These are phyloP conservation scores for Drosophila yooni DNA, from an alignment of 2,888 invertebrate genomes.

Conservation along the genomic window DNA sequence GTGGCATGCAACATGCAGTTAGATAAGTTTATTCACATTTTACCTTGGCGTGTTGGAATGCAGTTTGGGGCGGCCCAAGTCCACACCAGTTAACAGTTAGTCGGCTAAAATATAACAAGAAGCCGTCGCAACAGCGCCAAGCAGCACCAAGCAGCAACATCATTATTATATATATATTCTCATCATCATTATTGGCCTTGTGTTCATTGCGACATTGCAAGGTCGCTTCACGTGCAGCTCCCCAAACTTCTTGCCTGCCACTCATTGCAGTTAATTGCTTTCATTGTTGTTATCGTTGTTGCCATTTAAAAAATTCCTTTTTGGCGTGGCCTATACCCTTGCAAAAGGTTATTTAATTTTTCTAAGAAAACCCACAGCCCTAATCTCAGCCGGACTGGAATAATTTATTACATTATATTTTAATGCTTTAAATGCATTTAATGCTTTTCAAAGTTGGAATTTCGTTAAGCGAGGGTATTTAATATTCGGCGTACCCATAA, in stretches of 20 bases:
- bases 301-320: slow-evolving; percentile 69
- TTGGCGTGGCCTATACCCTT: slow-evolving; percentile 38
- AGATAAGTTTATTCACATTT: slow-evolving; percentile 58
- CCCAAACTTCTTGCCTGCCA: slow-evolving; percentile 69
- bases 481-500: background rate
- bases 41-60: slow-evolving; percentile 68
- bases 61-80: slow-evolving; percentile 55
- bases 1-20: slow-evolving; percentile 78
- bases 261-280: slow-evolving; percentile 61
- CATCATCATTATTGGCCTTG: slow-evolving; percentile 33
- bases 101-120: slow-evolving; percentile 62
- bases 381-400: background rate
- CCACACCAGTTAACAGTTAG: slow-evolving; percentile 54
- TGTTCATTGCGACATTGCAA: slow-evolving; percentile 70
- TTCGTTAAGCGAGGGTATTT: background rate
- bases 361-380: too few relatives aligned
- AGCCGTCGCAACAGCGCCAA: slow-evolving; percentile 12
- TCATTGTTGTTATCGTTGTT: slow-evolving; percentile 54
- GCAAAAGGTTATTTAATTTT: background rate
- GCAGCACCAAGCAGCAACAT: slow-evolving; percentile 4
- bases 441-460: background rate
- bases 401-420: background rate
- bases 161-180: slow-evolving; percentile 15
- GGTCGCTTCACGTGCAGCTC: slow-evolving; percentile 61
- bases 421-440: background rate